These are phyloP conservation scores for Philonicus albiceps DNA, from an alignment of 2,888 invertebrate genomes.

Conservation along the genomic window DNA sequence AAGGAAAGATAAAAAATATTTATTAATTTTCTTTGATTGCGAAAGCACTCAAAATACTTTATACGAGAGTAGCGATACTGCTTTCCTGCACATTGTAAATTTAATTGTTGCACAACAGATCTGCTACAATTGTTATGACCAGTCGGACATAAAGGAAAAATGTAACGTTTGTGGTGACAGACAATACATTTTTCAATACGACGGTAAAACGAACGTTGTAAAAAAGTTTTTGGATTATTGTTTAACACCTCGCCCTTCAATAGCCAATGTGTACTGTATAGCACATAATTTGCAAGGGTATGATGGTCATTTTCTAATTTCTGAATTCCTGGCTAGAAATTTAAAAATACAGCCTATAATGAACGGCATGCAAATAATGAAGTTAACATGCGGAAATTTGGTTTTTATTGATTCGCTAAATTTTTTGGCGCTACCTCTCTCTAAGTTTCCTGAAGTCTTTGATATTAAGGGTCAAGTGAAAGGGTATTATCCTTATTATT, in stretches of 20 bases:
- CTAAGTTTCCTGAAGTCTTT: constrained; percentile 38
- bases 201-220: neutral
- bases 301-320: constrained; percentile 23
- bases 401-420: constrained; percentile 32
- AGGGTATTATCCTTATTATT: constrained; percentile 20
- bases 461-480: constrained; percentile 6
- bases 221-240: neutral
- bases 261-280: neutral
- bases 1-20: constrained; percentile 1
- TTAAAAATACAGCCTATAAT: constrained; percentile 21
- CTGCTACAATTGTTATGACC: neutral
- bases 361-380: too few relatives aligned
- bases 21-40: neutral
- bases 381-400: too few relatives aligned
- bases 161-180: neutral
- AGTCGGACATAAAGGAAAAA: neutral
- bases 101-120: constrained; percentile 1
- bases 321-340: constrained; percentile 15
- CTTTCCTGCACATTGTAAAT: neutral
- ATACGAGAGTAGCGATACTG: neutral
- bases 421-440: constrained; percentile 34
- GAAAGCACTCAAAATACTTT: neutral
- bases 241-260: neutral
- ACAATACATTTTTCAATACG: neutral
- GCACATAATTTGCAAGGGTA: constrained; percentile 25